Evolutionary conservation across 2,113 vertebrate species (phyloP), one percentile per base, ranked within the genome.

Genomic region (Oxyruncus cristatus): DNA sequence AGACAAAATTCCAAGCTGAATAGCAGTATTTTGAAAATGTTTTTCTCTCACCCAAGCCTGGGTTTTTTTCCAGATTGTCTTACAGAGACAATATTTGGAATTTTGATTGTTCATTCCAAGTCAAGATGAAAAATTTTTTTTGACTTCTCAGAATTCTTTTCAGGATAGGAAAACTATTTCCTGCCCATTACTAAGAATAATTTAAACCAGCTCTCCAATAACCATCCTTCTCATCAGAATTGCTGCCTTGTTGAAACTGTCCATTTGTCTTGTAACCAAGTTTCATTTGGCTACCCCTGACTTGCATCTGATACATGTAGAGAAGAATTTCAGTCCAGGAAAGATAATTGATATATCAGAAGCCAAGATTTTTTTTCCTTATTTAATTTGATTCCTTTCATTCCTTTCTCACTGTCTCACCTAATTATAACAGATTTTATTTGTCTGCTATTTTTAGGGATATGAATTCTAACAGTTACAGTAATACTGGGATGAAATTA

Each of bases 361-460:
- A 93, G 59, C 27, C 44, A 87, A 87, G 27, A 18, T 68, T 84
- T 49, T 56, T 84, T 65, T 83, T n/a, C n/a, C 33, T 47, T 71
- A 67, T 55, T 95, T 92, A 39, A 74, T 58, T 79, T 58, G 32
- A 62, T 85, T 71, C 33, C 18, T 93, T 49, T 90, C 17, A 66
- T 86, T 88, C 41, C 19, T 79, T 77, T 92, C 39, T 77, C 59
- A 66, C 33, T 86, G 41, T 84, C 56, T 92, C 32, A 88, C 66
- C 37, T 84, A 62, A 91, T 89, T 89, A n/a, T 94, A 95, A 92
- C 81, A 89, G 27, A 74, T 78, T 86, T 93, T 92, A 55, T 86
- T 52, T 90, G 82, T 89, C 87, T 97, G 88, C 50, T 59, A 44
- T 81, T 97, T 98, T 93, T 90, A 98, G 97, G 95, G 71, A 85